A percentile compares a stretch with the other conserved stretches of the same genome.
Conservation (phyloP, 1,140 invertebrate species). For the Nasonia vitripennis region DNA sequence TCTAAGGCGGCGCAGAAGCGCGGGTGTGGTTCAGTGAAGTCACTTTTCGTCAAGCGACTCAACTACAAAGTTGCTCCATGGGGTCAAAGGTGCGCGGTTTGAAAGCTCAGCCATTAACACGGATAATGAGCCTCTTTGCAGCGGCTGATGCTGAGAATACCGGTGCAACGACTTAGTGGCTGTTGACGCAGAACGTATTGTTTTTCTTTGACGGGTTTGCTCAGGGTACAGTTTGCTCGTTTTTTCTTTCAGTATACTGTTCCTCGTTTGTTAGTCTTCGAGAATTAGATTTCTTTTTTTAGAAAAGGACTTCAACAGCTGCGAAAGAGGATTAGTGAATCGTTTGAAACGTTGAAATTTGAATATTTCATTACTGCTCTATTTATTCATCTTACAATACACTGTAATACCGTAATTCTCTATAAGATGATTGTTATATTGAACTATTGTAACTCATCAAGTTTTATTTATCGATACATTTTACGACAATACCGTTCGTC, state of each 20-base stretch:
- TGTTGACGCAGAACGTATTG: neutral
- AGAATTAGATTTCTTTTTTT: neutral
- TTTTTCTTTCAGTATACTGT: neutral
- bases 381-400: too few relatives aligned
- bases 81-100: constrained; percentile 31
- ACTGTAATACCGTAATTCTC: too few relatives aligned
- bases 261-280: neutral
- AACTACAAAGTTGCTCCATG: neutral
- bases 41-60: neutral
- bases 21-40: neutral
- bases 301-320: neutral
- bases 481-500: too few relatives aligned
- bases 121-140: constrained; percentile 38
- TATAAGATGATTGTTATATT: too few relatives aligned
- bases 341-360: too few relatives aligned
- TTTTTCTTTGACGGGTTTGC: too few relatives aligned
- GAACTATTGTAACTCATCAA: too few relatives aligned
- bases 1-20: neutral
- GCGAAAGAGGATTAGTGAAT: too few relatives aligned
- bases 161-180: neutral
- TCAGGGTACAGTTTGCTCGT: neutral
- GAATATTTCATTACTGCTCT: too few relatives aligned
- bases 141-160: neutral
- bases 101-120: constrained; percentile 39
- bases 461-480: too few relatives aligned